Conservation (phyloP, 2,797 vertebrate genomes). For the Gephyroberyx darwinii region DNA sequence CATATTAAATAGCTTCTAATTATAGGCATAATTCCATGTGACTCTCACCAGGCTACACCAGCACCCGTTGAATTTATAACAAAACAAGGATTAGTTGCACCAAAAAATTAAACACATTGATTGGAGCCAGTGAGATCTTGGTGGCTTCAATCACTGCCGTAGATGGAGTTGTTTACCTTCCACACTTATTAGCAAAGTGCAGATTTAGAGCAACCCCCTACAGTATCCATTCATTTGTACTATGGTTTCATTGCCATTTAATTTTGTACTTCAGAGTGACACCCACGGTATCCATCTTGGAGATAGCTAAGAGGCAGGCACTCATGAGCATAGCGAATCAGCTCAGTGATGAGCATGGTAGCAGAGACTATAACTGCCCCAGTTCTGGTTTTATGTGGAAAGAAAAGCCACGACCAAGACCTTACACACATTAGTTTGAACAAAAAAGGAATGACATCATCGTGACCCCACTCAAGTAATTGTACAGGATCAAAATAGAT, state of each 20-base stretch:
- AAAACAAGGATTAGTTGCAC: conserved; percentile 44
- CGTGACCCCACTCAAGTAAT: not conserved
- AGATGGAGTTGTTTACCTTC: not conserved
- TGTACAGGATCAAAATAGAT: conserved; percentile 1
- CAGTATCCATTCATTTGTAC: conserved; percentile 1
- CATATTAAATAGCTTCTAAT: conserved; percentile 9
- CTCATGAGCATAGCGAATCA: conserved; percentile 34
- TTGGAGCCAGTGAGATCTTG: conserved; percentile 22
- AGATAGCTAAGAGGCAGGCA: conserved; percentile 2
- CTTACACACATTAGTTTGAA: conserved; percentile 18
- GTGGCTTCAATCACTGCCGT: conserved; percentile 29
- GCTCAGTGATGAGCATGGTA: conserved; percentile 15
- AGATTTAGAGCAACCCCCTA: conserved; percentile 11
- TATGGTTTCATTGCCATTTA: conserved; percentile 2
- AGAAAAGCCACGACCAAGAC: conserved; percentile 9
- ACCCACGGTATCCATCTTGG: not conserved
- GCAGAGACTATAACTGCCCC: conserved; percentile 19
- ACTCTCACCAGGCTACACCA: conserved; percentile 5
- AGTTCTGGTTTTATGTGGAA: conserved; percentile 35
- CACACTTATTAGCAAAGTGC: not conserved
- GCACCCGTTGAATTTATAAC: conserved; percentile 23
- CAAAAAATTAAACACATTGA: conserved; percentile 22
- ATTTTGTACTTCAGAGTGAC: conserved; percentile 11
- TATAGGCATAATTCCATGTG: conserved; percentile 18
- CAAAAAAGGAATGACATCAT: not conserved